Evolutionary conservation across 2,797 vertebrate genomes (phyloP), one percentile per base, ranked within the genome.

Genomic region (Astyanax mexicanus): DNA sequence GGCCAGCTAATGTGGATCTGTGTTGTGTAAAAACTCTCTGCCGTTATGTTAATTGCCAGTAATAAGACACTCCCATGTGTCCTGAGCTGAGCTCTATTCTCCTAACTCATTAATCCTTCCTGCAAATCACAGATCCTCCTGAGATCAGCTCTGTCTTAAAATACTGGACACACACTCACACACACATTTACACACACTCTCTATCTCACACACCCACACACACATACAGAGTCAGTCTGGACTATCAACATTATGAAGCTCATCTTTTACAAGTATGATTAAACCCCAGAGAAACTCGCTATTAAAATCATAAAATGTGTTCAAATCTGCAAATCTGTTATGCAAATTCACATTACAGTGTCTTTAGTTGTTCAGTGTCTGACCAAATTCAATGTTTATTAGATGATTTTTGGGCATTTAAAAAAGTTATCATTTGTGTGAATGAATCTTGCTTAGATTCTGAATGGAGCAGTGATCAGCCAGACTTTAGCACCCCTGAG

Each of bases 11-110:
- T 77, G 58, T 76, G 71, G 45, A 69, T 69, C 47, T 40, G 25
- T 83, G 79, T 73, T 58, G 67, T 54, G 25, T 61, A 70, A 13
- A 74, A 62, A 64, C 51, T 49, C 72, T 81, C 25, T 51, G 57
- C 57, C 38, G 21, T 77, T 70, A 54, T 72, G 73, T 67, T 83
- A 86, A 85, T 81, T 80, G 69, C 66, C 78, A 78, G 72, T 55
- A 83, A 32, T 32, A 82, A 80, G 68, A 77, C 23, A 23, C 11
- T 69, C 52, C 44, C 65, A 42, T 70, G 35, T 67, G 3, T 54
- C 37, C 66, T 67, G 66, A 57, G 51, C 58, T 35, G 54, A 13
- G 52, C 70, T 70, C 60, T 65, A 23, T 71, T 49, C 72, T 79
- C 72, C 58, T 51, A 40, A 67, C 54, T 62, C 70, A 75, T 84